These are phyloP conservation scores for Microcebus murinus DNA, from an alignment of 2,113 vertebrate genomes.

Conservation along the genomic window DNA sequence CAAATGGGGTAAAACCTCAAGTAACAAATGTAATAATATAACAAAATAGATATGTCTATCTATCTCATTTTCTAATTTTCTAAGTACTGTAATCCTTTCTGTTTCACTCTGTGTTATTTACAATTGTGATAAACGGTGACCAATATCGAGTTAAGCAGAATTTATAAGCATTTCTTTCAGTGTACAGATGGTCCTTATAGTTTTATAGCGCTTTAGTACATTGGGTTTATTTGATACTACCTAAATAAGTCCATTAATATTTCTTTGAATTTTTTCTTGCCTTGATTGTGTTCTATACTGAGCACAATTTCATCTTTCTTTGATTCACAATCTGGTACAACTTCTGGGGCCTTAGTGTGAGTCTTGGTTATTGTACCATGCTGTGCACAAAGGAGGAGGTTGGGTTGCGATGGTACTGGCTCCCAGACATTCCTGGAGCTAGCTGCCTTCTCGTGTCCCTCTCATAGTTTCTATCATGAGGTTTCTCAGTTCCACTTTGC, in stretches of 20 bases:
- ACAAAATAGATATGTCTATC: neutral
- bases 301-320: constrained; percentile 45
- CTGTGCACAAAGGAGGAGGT: neutral
- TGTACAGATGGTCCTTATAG: constrained; percentile 14
- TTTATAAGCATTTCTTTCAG: constrained; percentile 12
- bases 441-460: neutral
- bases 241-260: constrained; percentile 33
- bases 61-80: constrained; percentile 51
- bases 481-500: neutral
- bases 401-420: neutral
- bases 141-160: constrained; percentile 12
- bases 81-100: constrained; percentile 2
- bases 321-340: constrained; percentile 37
- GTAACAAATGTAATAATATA: constrained; percentile 26
- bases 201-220: constrained; percentile 1
- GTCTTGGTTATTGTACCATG: neutral
- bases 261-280: constrained; percentile 40
- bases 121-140: constrained; percentile 28
- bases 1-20: constrained; percentile 34
- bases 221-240: constrained; percentile 1
- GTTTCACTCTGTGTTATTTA: constrained; percentile 25
- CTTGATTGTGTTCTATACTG: constrained; percentile 15
- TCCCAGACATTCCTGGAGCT: neutral
- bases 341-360: neutral
- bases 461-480: neutral